A percentile compares a stretch with the other conserved stretches of the same genome.
These are phyloP conservation scores for Hydractinia symbiolongicarpus DNA, from an alignment of 30 jellyfish, hydroid and myxozoan species.

Conservation along the genomic window DNA sequence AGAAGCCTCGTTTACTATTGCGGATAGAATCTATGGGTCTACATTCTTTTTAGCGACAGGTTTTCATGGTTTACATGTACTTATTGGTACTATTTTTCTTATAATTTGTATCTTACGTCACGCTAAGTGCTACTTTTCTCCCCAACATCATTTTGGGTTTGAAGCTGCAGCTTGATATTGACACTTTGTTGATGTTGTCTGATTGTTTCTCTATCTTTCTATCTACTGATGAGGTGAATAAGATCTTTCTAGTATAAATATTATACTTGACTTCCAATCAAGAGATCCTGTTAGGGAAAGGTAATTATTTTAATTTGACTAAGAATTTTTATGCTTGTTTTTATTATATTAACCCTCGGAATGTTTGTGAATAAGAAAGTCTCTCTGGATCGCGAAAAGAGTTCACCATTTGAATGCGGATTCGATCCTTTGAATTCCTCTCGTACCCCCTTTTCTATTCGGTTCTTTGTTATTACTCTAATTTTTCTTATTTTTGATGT, in stretches of 20 bases:
- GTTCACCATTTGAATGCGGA: too few relatives aligned
- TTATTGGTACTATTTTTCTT: slow-evolving; percentile 57
- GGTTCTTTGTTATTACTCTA: too few relatives aligned
- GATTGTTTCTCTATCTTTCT: slow-evolving; percentile 55
- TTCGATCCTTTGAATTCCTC: too few relatives aligned
- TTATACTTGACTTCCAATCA: too few relatives aligned
- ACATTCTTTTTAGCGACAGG: slow-evolving; percentile 75
- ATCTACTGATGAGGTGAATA: slow-evolving; percentile 73
- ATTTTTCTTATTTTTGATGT: too few relatives aligned
- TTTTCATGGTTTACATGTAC: slow-evolving; percentile 57
- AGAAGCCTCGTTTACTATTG: slow-evolving; percentile 55
- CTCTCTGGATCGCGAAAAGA: too few relatives aligned
- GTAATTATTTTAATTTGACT: too few relatives aligned
- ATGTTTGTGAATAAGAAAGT: too few relatives aligned
- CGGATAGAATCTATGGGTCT: slow-evolving; percentile 61
- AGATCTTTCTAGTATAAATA: too few relatives aligned
- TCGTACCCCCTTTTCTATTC: too few relatives aligned
- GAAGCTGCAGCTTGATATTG: slow-evolving; percentile 76
- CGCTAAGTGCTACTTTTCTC: slow-evolving; percentile 42
- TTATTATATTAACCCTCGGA: slow-evolving; percentile 10
- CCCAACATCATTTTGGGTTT: slow-evolving; percentile 59
- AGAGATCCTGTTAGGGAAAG: too few relatives aligned
- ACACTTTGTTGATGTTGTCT: slow-evolving; percentile 64
- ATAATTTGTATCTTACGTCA: slow-evolving; percentile 30
- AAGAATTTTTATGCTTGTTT: too few relatives aligned